These are phyloP conservation scores for Operophtera brumata DNA, from an alignment of 2,888 invertebrate species.

Conservation along the genomic window DNA sequence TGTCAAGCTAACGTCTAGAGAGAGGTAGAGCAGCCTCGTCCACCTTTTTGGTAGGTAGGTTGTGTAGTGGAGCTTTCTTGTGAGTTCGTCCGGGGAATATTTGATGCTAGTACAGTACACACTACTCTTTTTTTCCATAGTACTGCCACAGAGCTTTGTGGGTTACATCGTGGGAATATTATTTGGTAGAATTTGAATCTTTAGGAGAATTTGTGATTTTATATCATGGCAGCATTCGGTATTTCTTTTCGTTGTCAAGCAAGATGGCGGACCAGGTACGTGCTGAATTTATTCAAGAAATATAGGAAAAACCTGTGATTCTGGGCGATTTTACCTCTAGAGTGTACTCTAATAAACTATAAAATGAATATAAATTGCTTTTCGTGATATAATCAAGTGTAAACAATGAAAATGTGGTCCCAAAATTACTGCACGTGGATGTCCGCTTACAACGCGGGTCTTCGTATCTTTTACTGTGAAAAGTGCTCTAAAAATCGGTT, in stretches of 20 bases:
- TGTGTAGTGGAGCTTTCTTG: too few relatives aligned
- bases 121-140: too few relatives aligned
- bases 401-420: conserved; percentile 48
- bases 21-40: too few relatives aligned
- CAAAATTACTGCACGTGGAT: conserved; percentile 60
- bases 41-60: too few relatives aligned
- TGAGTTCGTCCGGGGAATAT: too few relatives aligned
- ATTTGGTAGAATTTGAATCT: conserved; percentile 24
- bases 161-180: too few relatives aligned
- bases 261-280: conserved; percentile 93
- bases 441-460: conserved; percentile 26
- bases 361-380: conserved; percentile 17
- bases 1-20: too few relatives aligned
- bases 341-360: conserved; percentile 21
- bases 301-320: conserved; percentile 34
- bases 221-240: conserved; percentile 39
- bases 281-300: conserved; percentile 54
- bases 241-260: conserved; percentile 80
- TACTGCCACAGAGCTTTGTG: too few relatives aligned
- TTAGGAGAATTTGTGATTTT: background rate
- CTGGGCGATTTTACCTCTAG: conserved; percentile 16
- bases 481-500: background rate
- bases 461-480: conserved; percentile 12
- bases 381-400: conserved; percentile 33
- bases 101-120: too few relatives aligned